A percentile compares a stretch with the other conserved stretches of the same genome.
These are phyloP conservation scores for Pecten maximus DNA, from an alignment of 2,888 invertebrate species.

Conservation along the genomic window DNA sequence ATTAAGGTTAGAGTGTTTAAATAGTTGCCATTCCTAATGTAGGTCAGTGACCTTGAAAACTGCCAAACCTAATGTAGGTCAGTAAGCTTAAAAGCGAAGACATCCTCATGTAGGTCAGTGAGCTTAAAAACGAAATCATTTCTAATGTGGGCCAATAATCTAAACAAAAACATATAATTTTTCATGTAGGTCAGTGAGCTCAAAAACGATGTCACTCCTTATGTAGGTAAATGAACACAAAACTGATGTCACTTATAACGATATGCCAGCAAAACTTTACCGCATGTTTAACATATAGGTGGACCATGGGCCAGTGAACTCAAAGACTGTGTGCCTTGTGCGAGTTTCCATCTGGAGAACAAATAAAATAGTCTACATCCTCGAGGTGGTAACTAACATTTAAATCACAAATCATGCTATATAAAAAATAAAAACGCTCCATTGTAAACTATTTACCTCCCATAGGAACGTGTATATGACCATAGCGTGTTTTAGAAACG, in stretches of 20 bases:
- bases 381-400: neutral
- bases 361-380: neutral
- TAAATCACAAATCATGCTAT: neutral
- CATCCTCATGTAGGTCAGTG: neutral
- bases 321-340: neutral
- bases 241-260: no score
- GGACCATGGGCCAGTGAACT: neutral
- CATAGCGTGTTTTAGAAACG: neutral
- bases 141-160: no score
- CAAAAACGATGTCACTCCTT: neutral
- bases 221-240: no score
- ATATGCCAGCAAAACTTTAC: no score
- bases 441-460: neutral
- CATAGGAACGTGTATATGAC: neutral
- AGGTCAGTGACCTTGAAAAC: neutral
- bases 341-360: neutral
- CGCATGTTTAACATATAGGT: neutral
- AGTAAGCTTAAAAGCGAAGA: neutral
- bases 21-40: no score
- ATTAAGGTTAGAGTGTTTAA: no score
- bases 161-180: neutral
- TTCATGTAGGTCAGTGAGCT: neutral
- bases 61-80: neutral
- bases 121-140: neutral
- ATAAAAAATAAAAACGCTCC: neutral